A percentile compares a stretch with the other conserved stretches of the same genome.
Evolutionary conservation across 2,113 vertebrate species (phyloP).

Genomic region (Cranoglanis bouderius): DNA sequence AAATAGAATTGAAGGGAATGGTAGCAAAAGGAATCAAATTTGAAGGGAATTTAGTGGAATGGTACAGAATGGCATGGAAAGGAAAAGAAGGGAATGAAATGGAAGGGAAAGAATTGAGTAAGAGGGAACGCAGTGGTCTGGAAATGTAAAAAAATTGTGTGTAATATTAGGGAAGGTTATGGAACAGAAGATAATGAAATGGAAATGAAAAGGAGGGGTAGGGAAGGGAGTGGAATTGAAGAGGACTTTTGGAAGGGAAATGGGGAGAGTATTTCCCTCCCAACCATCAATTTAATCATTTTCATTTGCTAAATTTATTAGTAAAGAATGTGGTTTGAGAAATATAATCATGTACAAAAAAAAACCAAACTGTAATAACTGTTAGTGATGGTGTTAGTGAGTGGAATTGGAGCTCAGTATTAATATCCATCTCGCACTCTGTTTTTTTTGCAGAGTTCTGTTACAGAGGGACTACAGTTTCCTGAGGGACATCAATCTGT

Average conservation of each 20-base stretch:
- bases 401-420: not conserved
- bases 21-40: constrained; percentile 16
- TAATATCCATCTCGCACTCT: constrained; percentile 4
- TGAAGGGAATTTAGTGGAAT: constrained; percentile 23
- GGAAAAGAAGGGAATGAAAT: not conserved
- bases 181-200: not conserved
- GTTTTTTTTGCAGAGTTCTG: constrained; percentile 67
- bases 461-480: constrained; percentile 87
- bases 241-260: not conserved
- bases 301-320: not conserved
- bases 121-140: not conserved
- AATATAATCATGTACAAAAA: not conserved
- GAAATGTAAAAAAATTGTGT: not conserved
- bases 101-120: not conserved
- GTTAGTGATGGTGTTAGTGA: not conserved
- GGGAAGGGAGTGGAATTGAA: not conserved
- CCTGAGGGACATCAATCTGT: constrained; percentile 83
- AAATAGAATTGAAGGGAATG: not conserved
- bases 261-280: not conserved
- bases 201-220: not conserved
- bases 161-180: not conserved
- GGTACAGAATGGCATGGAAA: not conserved
- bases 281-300: not conserved
- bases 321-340: not conserved
- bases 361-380: too few relatives aligned